Conservation (phyloP, 1,140 invertebrate genomes). For the Copidosoma floridanum region DNA sequence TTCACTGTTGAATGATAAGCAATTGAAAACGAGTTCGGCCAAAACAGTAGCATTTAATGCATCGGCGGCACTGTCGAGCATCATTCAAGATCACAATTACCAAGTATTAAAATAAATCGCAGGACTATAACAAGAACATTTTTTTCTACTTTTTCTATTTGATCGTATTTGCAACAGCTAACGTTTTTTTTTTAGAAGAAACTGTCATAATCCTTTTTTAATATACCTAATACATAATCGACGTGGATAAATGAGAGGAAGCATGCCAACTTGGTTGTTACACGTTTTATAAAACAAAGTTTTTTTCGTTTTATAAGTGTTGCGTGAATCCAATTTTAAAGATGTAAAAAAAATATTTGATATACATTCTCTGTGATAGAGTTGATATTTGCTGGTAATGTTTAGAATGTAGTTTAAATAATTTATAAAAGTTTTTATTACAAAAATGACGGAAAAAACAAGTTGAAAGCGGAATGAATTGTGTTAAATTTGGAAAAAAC, state of each 20-base stretch:
- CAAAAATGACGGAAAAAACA: too few relatives aligned
- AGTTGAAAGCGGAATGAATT: constrained; percentile 27
- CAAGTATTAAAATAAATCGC: constrained; percentile 18
- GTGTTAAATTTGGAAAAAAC: constrained; percentile 8
- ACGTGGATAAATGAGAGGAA: constrained; percentile 16
- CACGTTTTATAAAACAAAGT: constrained; percentile 4
- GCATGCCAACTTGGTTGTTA: constrained; percentile 7
- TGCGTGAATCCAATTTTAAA: constrained; percentile 10
- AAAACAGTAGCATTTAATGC: constrained; percentile 13
- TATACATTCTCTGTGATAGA: constrained; percentile 27
- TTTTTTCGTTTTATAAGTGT: neutral
- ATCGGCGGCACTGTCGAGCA: neutral
- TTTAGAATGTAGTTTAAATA: constrained; percentile 15
- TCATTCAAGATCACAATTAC: constrained; percentile 27
- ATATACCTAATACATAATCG: neutral
- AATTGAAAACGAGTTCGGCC: constrained; percentile 11
- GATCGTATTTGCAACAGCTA: constrained; percentile 5
- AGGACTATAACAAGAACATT: neutral
- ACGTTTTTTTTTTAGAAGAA: constrained; percentile 4
- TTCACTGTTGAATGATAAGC: constrained; percentile 10
- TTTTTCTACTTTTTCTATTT: too few relatives aligned
- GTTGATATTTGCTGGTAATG: constrained; percentile 19
- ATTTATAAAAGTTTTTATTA: too few relatives aligned
- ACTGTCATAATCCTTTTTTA: neutral
- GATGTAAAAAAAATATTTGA: constrained; percentile 12